Base-by-base conservation (phyloP, 2,888 invertebrate genomes). In the Hemicrepidius hirtus region DNA sequence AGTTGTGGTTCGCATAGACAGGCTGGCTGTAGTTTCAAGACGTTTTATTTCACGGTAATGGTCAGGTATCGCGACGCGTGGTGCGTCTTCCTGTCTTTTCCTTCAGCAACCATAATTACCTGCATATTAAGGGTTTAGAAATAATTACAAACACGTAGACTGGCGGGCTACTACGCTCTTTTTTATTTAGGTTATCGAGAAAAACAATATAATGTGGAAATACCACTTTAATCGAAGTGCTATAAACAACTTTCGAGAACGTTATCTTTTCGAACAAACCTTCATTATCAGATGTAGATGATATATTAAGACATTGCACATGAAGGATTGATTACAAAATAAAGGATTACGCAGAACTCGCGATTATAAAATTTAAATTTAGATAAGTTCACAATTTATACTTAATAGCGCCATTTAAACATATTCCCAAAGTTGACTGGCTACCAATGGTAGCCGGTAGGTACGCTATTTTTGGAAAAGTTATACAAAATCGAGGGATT, bases 1-100 rank as follows among this genome's bases (percentile, higher is more conserved):
- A 57, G 44, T 18, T 44, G 57, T 44, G 20, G 66, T 66, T 55
- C 55, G 55, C 57, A 66, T 57, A 68, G 68, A 60, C 68, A 68
- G 59, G 60, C 68, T 18, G 68, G 60, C 68, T 59, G 16, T 41
- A 53, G 32, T 37, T 12, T 6, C 40, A 20, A 7, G 18, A 28
- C 10, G 3, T 18, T 13, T 20, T 18, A 20, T 40, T 37, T 13
- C 16, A 18, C 12, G 21, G 41, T 66, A 55, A 57, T 66, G 37
- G 37, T 20, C 37, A 44, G 32, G 32, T 53, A 44, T n/a, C 24
- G n/a, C 24, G 44, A 57, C 66, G 41, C 32, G 32, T 41, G 55
- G 46, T 28, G 66, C 50, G 53, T 55, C 66, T 66, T 66, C 57
- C 66, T 55, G 66, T 28, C 40, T 53, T 53, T 16, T 24, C 24